phyloP scores from a whole-genome alignment of 1,140 invertebrate genomes.

The Rhopalosiphum maidis region DNA sequence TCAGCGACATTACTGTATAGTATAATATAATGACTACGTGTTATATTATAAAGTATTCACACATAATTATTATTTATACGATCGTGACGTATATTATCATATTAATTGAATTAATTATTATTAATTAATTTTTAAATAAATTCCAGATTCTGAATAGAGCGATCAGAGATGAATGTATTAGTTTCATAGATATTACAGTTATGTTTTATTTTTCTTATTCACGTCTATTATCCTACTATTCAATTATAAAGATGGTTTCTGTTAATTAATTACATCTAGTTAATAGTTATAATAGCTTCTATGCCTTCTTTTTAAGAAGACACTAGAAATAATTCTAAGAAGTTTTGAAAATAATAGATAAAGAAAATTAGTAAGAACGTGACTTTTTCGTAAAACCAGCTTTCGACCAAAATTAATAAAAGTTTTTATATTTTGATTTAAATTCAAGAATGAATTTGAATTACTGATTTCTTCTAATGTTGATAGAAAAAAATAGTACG shows the following conservation, averaged over 20 bases:
- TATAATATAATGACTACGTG: too few species aligned
- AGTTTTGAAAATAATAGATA: not conserved
- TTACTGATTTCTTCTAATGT: not conserved
- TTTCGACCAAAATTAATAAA: not conserved
- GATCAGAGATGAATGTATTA: not conserved
- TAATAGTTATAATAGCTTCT: too few species aligned
- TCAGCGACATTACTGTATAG: not conserved
- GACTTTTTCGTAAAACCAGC: too few species aligned
- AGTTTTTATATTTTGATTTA: not conserved
- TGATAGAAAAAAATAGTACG: not conserved
- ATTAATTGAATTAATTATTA: too few species aligned
- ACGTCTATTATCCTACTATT: too few species aligned
- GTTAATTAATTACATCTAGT: not conserved
- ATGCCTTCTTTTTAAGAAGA: not conserved
- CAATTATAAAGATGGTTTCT: not conserved
- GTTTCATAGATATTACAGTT: too few species aligned
- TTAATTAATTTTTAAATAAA: not conserved
- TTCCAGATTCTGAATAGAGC: not conserved
- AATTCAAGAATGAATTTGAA: not conserved
- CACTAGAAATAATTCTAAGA: not conserved
- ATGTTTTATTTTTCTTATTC: not conserved
- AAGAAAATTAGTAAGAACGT: not conserved
- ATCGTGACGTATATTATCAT: not conserved
- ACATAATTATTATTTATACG: not conserved
- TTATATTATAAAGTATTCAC: not conserved